phyloP scores from a whole-genome alignment of 2,888 invertebrate genomes.

The Frankliniella fusca region DNA sequence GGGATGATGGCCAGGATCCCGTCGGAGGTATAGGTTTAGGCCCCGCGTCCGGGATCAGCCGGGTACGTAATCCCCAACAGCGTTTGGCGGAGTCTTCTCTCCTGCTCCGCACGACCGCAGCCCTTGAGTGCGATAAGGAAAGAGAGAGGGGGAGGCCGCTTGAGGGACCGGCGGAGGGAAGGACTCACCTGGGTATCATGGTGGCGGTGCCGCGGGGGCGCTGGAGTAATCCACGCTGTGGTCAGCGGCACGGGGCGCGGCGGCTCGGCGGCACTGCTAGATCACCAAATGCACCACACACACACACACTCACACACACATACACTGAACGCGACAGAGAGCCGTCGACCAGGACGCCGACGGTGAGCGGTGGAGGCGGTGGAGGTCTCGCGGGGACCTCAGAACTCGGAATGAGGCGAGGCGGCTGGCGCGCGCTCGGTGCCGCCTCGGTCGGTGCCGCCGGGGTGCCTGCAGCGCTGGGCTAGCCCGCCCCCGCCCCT shows the following conservation, averaged over 20 bases:
- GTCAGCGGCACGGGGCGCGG: not conserved
- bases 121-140: no score
- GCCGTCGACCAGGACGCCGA: not conserved
- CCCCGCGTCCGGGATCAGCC: no score
- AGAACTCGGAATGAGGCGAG: not conserved
- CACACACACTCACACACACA: no score
- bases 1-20: no score
- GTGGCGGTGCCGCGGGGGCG: not conserved
- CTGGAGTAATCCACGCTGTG: not conserved
- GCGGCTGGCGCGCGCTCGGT: not conserved
- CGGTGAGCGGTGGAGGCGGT: not conserved
- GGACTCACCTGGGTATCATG: constrained; percentile 22
- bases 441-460: not conserved
- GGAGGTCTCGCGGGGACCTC: constrained; percentile 10
- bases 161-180: no score
- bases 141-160: no score
- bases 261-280: not conserved
- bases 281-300: not conserved
- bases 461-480: not conserved
- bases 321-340: not conserved
- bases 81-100: no score
- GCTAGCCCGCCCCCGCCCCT: not conserved
- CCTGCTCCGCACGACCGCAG: no score
- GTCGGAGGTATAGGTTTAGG: no score
- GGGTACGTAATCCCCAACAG: no score